phyloP scores from a whole-genome alignment of 2,797 vertebrate genomes.

The Zalophus californianus region DNA sequence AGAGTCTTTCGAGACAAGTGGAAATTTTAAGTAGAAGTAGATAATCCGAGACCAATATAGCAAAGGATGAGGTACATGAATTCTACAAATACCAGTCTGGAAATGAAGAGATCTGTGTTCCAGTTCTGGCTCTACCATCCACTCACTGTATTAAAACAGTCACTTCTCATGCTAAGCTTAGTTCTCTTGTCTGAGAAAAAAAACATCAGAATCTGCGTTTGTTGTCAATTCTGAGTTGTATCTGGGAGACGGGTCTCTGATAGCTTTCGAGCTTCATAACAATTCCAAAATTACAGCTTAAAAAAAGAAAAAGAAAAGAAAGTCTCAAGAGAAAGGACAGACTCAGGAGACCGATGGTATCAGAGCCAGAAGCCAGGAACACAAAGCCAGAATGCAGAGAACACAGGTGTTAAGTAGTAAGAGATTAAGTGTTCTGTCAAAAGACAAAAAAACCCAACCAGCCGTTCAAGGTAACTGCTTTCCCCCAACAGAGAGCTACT shows the following conservation, averaged over 20 bases:
- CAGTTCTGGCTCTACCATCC: background rate
- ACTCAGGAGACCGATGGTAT: conserved; percentile 60
- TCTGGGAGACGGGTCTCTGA: conserved; percentile 33
- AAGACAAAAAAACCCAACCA: background rate
- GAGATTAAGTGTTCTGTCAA: conserved; percentile 59
- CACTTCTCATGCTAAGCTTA: background rate
- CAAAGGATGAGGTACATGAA: background rate
- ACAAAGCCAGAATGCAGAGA: conserved; percentile 22
- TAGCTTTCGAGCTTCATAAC: conserved; percentile 48
- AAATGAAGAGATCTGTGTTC: background rate
- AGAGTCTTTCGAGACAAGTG: background rate
- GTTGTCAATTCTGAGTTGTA: conserved; percentile 30
- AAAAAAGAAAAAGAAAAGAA: conserved; percentile 31
- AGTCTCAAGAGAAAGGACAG: conserved; percentile 53
- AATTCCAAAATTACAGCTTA: conserved; percentile 56
- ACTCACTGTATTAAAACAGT: background rate
- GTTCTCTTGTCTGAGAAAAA: background rate
- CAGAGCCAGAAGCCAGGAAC: conserved; percentile 25
- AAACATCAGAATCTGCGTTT: background rate
- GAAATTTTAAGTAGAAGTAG: conserved; percentile 32
- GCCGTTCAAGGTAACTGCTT: conserved; percentile 26
- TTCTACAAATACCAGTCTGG: background rate
- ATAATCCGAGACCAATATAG: background rate
- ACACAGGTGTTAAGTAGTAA: conserved; percentile 43
- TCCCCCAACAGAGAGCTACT: conserved; percentile 15